Evolutionary conservation across 1,140 invertebrate genomes (phyloP), one percentile per base, ranked within the genome.

Genomic region (Microplitis demolitor): DNA sequence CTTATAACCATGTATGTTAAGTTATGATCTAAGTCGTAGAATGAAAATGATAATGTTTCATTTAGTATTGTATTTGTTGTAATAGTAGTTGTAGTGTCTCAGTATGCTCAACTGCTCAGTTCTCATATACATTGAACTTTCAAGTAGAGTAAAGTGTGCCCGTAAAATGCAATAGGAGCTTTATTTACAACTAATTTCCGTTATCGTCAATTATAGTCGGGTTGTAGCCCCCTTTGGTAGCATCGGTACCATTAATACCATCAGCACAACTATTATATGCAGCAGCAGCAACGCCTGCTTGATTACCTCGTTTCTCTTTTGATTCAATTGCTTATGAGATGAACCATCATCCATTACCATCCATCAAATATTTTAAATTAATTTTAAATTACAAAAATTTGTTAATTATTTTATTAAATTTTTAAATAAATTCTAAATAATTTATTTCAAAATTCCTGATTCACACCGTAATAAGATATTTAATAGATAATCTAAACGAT

Each of bases 101-200:
- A 24, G 24, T 24, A 24, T 24, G 24, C 24, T 24, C 24, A 24
- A 24, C 24, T 1, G 24, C 24, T 24, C 2, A 24, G 24, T 24
- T 0, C 24, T 24, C 24, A 24, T 2, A 24, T 24, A 24, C 24
- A 24, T 2, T 24, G 24, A 24, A 24, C 24, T 2, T 54, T 54
- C 16, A 35, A 50, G n/a, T n/a, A n/a, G 56, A 8, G 24, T 16
- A 45, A 2, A 67, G 35, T 63, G 60, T 53, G 69, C 60, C 45
- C 58, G 35, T 24, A 35, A 72, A 67, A 72, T 37, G 71, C 71
- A 64, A 66, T 72, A 72, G 63, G 35, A 54, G 5, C 34, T 71
- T 72, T 72, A 72, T 72, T 66, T 72, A 72, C 63, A 64, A 67
- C 71, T 72, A 72, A 72, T 72, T 72, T 72, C 71, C 71, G 63